A percentile compares a stretch with the other conserved stretches of the same genome.
Evolutionary conservation across 1,140 invertebrate species (phyloP).

Genomic region (Caenorhabditis briggsae): DNA sequence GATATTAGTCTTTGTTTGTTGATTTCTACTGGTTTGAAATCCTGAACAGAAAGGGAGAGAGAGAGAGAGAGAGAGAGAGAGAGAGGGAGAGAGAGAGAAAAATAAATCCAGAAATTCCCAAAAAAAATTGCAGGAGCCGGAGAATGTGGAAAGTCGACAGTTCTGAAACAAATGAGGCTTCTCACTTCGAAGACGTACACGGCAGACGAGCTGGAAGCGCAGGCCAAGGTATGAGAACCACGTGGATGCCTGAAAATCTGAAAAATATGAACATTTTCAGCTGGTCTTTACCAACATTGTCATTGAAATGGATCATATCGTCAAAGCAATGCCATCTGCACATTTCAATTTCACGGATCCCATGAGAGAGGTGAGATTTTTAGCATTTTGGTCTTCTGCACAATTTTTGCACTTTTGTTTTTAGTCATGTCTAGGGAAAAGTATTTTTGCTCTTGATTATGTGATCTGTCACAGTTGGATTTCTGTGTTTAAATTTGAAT

Average conservation of each 20-base stretch:
- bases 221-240: conserved; percentile 82
- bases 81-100: too few species aligned
- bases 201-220: conserved; percentile 90
- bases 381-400: too few species aligned
- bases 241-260: neutral
- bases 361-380: conserved; percentile 57
- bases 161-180: conserved; percentile 81
- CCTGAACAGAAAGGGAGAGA: too few species aligned
- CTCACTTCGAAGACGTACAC: conserved; percentile 93
- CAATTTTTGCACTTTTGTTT: too few species aligned
- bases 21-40: too few species aligned
- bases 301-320: conserved; percentile 65
- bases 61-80: too few species aligned
- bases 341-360: conserved; percentile 49
- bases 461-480: too few species aligned
- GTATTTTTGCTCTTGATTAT: too few species aligned
- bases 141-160: conserved; percentile 69
- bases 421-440: too few species aligned
- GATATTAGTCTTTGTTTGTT: too few species aligned
- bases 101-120: neutral
- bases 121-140: conserved; percentile 63
- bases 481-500: too few species aligned
- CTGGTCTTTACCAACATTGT: conserved; percentile 90
- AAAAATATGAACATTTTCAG: conserved; percentile 24
- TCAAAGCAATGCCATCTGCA: conserved; percentile 63